Percentiles rank a stretch among this genome's conserved stretches.
phyloP scores from a whole-genome alignment of 2,888 invertebrate genomes.

The Deilephila elpenor region DNA sequence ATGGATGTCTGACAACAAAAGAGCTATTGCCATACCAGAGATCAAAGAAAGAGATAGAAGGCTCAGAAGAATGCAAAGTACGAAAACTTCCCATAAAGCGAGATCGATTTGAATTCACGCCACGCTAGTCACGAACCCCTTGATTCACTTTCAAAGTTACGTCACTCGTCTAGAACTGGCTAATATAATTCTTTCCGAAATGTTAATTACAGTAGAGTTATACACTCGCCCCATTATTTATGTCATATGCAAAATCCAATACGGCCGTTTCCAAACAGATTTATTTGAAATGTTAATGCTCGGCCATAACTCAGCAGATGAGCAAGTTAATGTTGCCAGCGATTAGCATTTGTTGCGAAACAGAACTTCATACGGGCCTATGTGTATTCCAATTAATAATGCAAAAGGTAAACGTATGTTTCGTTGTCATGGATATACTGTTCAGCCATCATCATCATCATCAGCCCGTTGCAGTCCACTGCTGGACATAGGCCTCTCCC shows the following conservation, averaged over 20 bases:
- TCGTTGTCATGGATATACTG: not conserved
- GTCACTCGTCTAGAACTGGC: not conserved
- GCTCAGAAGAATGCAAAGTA: too few species aligned
- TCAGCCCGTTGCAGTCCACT: too few species aligned
- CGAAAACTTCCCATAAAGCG: too few species aligned
- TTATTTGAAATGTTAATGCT: conserved; percentile 24
- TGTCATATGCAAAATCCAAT: conserved; percentile 7
- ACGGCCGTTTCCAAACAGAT: not conserved
- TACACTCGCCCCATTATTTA: not conserved
- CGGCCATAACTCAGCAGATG: conserved; percentile 15
- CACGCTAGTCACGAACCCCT: too few species aligned
- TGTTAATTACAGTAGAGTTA: conserved; percentile 1
- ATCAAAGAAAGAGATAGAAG: too few species aligned
- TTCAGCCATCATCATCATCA: too few species aligned
- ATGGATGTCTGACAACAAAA: too few species aligned
- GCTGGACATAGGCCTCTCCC: too few species aligned
- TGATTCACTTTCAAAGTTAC: not conserved
- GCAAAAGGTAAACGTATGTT: not conserved
- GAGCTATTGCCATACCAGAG: too few species aligned
- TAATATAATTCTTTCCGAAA: not conserved
- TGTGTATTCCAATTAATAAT: not conserved
- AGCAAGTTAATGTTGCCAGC: not conserved
- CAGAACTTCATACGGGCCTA: not conserved
- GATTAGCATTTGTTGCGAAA: conserved; percentile 21
- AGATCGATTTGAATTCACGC: too few species aligned